Conservation (phyloP, 2,888 invertebrate genomes). For the Tetramorium bicarinatum region DNA sequence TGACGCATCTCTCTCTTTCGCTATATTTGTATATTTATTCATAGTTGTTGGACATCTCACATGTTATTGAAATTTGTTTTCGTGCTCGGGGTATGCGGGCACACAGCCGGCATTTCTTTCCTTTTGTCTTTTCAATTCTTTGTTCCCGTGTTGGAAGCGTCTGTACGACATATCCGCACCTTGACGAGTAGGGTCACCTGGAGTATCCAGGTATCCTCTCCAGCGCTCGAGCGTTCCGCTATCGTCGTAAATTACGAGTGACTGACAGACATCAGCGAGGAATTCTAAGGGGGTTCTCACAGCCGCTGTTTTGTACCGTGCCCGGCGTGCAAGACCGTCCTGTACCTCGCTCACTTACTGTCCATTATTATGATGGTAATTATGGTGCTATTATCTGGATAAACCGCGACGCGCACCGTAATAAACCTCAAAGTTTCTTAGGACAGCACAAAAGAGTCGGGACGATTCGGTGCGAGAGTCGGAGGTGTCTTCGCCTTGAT, state of each 20-base stretch:
- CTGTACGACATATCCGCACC: constrained; percentile 69
- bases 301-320: constrained; percentile 68
- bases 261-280: constrained; percentile 76
- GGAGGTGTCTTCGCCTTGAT: constrained; percentile 17
- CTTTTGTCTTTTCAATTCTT: constrained; percentile 52
- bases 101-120: constrained; percentile 30
- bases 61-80: constrained; percentile 34
- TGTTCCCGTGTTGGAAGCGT: constrained; percentile 59
- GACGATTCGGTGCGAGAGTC: constrained; percentile 7
- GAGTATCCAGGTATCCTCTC: constrained; percentile 57
- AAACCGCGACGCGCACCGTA: constrained; percentile 71
- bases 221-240: constrained; percentile 64
- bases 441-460: constrained; percentile 32
- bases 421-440: constrained; percentile 59
- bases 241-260: constrained; percentile 77
- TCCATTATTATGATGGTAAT: constrained; percentile 74
- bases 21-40: constrained; percentile 5
- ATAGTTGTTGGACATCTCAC: not conserved
- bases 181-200: constrained; percentile 72
- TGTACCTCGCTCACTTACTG: constrained; percentile 70
- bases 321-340: constrained; percentile 64
- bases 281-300: constrained; percentile 75
- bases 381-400: constrained; percentile 70
- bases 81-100: constrained; percentile 26
- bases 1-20: not conserved